Percentiles rank a stretch among this genome's conserved stretches.
phyloP scores from a whole-genome alignment of 2,797 vertebrate genomes.

The Argentina silus region DNA sequence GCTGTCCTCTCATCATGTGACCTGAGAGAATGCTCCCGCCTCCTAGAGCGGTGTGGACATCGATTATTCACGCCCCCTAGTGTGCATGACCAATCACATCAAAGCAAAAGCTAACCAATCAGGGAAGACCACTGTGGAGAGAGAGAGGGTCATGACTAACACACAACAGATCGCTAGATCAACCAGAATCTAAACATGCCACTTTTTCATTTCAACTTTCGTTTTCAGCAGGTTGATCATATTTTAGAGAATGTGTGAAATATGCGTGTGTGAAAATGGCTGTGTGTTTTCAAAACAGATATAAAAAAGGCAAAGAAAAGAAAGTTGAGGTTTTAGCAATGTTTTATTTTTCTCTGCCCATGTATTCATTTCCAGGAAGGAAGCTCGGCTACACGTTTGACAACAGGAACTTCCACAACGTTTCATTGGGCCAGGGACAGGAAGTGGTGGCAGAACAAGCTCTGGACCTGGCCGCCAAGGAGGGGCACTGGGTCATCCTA shows the following conservation, averaged over 20 bases:
- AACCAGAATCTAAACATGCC: slow-evolving; percentile 6
- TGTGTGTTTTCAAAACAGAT: too few relatives aligned
- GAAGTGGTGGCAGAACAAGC: slow-evolving; percentile 90
- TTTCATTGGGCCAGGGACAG: slow-evolving; percentile 95
- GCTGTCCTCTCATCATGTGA: slow-evolving; percentile 41
- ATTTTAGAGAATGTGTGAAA: too few relatives aligned
- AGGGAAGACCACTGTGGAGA: slow-evolving; percentile 22
- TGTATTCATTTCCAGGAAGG: slow-evolving; percentile 60
- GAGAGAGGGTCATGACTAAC: slow-evolving; percentile 7
- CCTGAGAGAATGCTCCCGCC: slow-evolving; percentile 39
- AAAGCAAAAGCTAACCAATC: slow-evolving; percentile 54
- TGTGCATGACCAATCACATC: slow-evolving; percentile 34
- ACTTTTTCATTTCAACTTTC: not conserved
- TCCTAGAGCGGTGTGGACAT: slow-evolving; percentile 55
- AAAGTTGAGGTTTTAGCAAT: too few relatives aligned
- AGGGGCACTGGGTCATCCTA: slow-evolving; percentile 96
- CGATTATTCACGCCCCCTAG: slow-evolving; percentile 33
- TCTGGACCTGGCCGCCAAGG: slow-evolving; percentile 83
- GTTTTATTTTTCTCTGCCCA: not conserved
- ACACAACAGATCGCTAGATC: slow-evolving; percentile 19
- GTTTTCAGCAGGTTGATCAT: too few relatives aligned
- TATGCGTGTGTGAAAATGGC: too few relatives aligned
- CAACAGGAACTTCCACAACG: slow-evolving; percentile 91
- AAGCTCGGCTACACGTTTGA: slow-evolving; percentile 83
- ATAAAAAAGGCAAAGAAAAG: too few relatives aligned